These are phyloP conservation scores for Holcopasites calliopsidis DNA, from an alignment of 1,140 invertebrate genomes.

Conservation along the genomic window DNA sequence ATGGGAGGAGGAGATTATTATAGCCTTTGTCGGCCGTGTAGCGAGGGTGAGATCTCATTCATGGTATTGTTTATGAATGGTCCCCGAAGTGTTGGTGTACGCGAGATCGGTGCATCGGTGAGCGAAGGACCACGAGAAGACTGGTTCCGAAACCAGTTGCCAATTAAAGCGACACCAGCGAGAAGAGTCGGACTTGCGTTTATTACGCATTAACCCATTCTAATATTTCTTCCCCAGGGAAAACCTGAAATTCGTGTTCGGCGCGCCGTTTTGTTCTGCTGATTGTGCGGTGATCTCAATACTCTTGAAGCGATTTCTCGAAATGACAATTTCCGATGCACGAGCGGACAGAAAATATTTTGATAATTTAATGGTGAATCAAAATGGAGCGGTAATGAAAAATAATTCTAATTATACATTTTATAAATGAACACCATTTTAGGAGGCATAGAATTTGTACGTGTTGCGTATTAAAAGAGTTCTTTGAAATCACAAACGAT, in stretches of 20 bases:
- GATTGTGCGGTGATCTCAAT: neutral
- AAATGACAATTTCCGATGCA: neutral
- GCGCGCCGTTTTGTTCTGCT: neutral
- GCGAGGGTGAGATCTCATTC: constrained; percentile 49
- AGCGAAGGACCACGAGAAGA: constrained; percentile 27
- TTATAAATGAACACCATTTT: no score
- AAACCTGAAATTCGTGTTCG: constrained; percentile 60
- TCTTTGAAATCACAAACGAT: no score
- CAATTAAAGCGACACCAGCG: constrained; percentile 57
- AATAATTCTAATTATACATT: no score
- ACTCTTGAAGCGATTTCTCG: neutral
- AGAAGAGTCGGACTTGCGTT: constrained; percentile 40
- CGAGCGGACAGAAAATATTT: neutral
- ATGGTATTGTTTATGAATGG: constrained; percentile 57
- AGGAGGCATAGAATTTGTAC: no score
- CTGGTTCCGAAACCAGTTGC: constrained; percentile 61
- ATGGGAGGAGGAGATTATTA: no score
- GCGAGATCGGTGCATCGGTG: constrained; percentile 11
- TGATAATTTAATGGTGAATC: neutral
- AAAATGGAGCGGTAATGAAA: no score
- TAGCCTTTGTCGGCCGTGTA: constrained; percentile 11
- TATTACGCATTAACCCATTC: constrained; percentile 62
- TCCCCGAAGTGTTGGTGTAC: neutral
- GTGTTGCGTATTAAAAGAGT: no score
- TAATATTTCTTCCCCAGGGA: constrained; percentile 22